These are phyloP conservation scores for Coluber constrictor DNA, from an alignment of 2,797 vertebrate genomes.

Conservation along the genomic window DNA sequence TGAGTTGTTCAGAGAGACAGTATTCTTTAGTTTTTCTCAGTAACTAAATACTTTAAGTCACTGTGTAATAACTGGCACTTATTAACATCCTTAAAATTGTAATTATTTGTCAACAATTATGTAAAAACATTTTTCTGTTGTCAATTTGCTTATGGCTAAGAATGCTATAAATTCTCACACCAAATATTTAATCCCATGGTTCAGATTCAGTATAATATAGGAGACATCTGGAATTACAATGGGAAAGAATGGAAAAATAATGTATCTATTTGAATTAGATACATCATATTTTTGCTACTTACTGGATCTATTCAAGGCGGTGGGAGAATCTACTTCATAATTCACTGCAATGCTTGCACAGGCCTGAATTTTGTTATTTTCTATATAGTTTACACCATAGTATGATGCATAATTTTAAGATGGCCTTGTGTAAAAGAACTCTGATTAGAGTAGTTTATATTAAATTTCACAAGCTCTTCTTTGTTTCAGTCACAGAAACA, in stretches of 20 bases:
- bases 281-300: background rate
- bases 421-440: background rate
- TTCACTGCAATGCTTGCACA: background rate
- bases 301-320: background rate
- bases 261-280: background rate
- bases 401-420: background rate
- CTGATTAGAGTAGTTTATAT: rapidly evolving
- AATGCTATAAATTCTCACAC: background rate
- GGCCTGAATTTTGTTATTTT: background rate
- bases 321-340: background rate
- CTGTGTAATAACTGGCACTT: background rate
- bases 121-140: background rate
- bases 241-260: background rate
- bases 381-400: background rate
- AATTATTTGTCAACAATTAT: background rate
- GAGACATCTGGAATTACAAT: background rate
- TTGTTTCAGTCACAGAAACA: conserved; percentile 53
- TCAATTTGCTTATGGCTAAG: background rate
- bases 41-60: background rate
- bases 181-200: background rate
- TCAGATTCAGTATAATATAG: background rate
- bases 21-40: background rate
- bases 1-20: background rate
- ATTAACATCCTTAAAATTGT: background rate
- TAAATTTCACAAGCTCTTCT: background rate